These are phyloP conservation scores for Macrosiphum euphorbiae DNA, from an alignment of 2,888 invertebrate genomes.

Conservation along the genomic window DNA sequence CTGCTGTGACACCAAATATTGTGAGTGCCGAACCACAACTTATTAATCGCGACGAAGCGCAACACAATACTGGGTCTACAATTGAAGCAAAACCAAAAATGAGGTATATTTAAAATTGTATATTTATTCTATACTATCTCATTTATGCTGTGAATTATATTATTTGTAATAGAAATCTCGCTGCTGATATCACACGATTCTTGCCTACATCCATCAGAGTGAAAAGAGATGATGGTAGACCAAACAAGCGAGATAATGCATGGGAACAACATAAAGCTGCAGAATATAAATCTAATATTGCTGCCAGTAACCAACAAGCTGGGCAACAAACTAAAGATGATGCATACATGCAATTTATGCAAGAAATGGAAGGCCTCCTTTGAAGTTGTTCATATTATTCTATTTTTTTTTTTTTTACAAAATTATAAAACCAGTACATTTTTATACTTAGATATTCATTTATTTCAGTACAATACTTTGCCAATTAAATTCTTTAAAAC, in stretches of 20 bases:
- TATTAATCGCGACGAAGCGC: slow-evolving; percentile 77
- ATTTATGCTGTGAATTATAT: slow-evolving; percentile 28
- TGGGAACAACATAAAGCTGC: slow-evolving; percentile 63
- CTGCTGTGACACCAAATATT: slow-evolving; percentile 75
- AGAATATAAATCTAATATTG: slow-evolving; percentile 62
- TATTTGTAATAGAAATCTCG: slow-evolving; percentile 77
- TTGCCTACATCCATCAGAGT: slow-evolving; percentile 93
- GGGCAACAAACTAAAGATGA: slow-evolving; percentile 88
- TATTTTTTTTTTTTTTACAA: not conserved
- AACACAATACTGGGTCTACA: slow-evolving; percentile 74
- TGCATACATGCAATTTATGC: slow-evolving; percentile 98
- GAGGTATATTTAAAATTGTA: slow-evolving; percentile 69
- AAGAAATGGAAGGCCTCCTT: slow-evolving; percentile 95
- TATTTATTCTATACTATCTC: slow-evolving; percentile 17
- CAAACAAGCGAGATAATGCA: slow-evolving; percentile 50
- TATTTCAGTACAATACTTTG: not conserved
- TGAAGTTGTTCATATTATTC: slow-evolving; percentile 70
- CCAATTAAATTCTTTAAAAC: not conserved
- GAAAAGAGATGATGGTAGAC: slow-evolving; percentile 80
- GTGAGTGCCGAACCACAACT: slow-evolving; percentile 86
- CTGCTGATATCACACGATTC: slow-evolving; percentile 95
- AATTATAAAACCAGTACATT: slow-evolving; percentile 32
- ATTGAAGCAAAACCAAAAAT: slow-evolving; percentile 98
- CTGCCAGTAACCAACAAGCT: slow-evolving; percentile 63
- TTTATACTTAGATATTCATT: slow-evolving; percentile 7